Evolutionary conservation across 2,113 vertebrate species (phyloP).

Genomic region (Labeo catla): DNA sequence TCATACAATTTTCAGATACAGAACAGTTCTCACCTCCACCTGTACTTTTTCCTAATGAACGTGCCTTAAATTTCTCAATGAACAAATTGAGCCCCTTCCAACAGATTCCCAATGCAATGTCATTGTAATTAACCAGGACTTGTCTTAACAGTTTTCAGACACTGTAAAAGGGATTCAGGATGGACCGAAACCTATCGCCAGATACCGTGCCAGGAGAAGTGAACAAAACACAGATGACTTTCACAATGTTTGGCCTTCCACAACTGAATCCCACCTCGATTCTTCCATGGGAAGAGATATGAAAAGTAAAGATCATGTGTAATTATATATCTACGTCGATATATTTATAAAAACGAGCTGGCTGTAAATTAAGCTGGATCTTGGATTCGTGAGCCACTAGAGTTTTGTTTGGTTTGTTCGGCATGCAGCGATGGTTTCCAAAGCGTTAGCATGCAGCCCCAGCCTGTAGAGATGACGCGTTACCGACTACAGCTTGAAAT

Average conservation of each 20-base stretch:
- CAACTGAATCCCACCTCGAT: slow-evolving; percentile 39
- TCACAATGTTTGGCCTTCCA: slow-evolving; percentile 44
- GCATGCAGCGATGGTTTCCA: slow-evolving; percentile 44
- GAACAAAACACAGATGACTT: neutral
- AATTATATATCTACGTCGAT: slow-evolving; percentile 2
- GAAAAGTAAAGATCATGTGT: slow-evolving; percentile 8
- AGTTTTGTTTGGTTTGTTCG: slow-evolving; percentile 56
- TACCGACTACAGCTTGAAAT: neutral
- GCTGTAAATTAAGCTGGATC: slow-evolving; percentile 21
- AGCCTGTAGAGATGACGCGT: slow-evolving; percentile 1
- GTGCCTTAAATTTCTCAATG: neutral
- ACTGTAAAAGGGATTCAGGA: neutral
- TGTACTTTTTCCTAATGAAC: slow-evolving; percentile 4
- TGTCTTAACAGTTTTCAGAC: neutral
- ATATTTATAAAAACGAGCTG: slow-evolving; percentile 36
- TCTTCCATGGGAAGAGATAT: slow-evolving; percentile 79
- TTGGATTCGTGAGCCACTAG: slow-evolving; percentile 45
- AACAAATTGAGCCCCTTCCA: neutral
- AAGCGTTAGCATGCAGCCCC: slow-evolving; percentile 56
- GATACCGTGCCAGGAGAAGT: neutral
- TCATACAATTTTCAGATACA: slow-evolving; percentile 3
- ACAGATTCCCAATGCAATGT: neutral
- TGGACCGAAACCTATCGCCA: neutral
- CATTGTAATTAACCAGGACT: neutral
- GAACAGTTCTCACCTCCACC: neutral